Conservation (phyloP, 1,140 invertebrate species). For the Uloborus diversus region DNA sequence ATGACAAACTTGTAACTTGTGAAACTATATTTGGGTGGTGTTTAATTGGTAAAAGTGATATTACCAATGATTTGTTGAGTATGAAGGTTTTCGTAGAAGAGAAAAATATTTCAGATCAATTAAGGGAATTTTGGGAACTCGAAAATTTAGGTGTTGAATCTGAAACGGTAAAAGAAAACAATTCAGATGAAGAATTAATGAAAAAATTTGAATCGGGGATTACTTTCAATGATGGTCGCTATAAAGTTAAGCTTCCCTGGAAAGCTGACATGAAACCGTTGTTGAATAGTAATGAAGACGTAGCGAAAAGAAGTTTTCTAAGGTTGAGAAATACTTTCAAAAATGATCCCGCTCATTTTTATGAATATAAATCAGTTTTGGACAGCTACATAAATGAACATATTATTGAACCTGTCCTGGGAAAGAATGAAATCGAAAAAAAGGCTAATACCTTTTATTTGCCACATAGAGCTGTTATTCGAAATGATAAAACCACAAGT, state of each 20-base stretch:
- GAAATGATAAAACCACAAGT: neutral
- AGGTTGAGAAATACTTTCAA: neutral
- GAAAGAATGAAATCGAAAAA: neutral
- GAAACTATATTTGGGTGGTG: neutral
- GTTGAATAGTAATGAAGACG: neutral
- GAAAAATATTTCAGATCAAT: neutral
- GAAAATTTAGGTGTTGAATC: neutral
- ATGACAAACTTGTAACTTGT: too few relatives aligned
- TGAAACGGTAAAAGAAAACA: too few relatives aligned
- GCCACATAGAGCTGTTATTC: neutral
- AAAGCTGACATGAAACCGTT: neutral
- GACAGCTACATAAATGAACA: neutral
- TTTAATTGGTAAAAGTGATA: neutral
- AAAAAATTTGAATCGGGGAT: neutral
- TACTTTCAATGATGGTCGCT: neutral
- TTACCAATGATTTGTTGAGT: neutral
- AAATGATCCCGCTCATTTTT: neutral
- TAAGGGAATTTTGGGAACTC: neutral
- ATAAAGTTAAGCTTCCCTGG: slow-evolving; percentile 3
- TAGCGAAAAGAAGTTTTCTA: neutral
- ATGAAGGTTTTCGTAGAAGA: neutral
- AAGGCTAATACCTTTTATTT: neutral
- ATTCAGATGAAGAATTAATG: neutral
- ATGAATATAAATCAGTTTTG: neutral
- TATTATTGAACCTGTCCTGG: neutral